Percentiles rank a stretch among this genome's conserved stretches.
These are phyloP conservation scores for Pectinophora gossypiella DNA, from an alignment of 1,140 invertebrate species.

Conservation along the genomic window DNA sequence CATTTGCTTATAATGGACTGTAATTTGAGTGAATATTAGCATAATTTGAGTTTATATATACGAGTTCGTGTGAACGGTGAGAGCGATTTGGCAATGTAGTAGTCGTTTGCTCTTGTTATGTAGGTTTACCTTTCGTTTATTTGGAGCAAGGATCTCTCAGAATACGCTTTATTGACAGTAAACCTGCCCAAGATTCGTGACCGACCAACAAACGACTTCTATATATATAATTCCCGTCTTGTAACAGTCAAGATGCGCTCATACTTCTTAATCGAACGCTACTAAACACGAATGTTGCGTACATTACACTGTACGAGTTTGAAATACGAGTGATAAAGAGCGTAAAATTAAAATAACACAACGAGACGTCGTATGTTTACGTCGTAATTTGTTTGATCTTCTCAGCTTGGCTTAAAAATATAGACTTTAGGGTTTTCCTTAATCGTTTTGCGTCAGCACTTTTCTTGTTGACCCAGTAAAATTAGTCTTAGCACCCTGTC, in stretches of 20 bases:
- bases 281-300: not conserved
- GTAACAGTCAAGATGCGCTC: no score
- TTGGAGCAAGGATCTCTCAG: slow-evolving; percentile 37
- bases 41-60: no score
- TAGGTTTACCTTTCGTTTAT: slow-evolving; percentile 12
- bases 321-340: not conserved
- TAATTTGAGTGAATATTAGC: no score
- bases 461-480: not conserved
- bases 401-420: not conserved
- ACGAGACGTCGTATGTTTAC: not conserved
- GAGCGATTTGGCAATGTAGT: not conserved
- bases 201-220: no score
- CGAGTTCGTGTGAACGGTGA: not conserved
- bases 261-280: no score
- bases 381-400: not conserved
- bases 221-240: no score
- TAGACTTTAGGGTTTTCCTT: not conserved
- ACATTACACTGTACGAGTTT: not conserved
- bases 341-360: not conserved
- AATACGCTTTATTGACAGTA: slow-evolving; percentile 45
- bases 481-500: no score
- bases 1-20: no score
- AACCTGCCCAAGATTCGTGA: slow-evolving; percentile 3
- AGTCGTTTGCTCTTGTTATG: not conserved
- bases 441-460: not conserved